Percentiles rank a stretch among this genome's conserved stretches.
phyloP scores from a whole-genome alignment of 2,888 invertebrate genomes.

The Patella pellucida region DNA sequence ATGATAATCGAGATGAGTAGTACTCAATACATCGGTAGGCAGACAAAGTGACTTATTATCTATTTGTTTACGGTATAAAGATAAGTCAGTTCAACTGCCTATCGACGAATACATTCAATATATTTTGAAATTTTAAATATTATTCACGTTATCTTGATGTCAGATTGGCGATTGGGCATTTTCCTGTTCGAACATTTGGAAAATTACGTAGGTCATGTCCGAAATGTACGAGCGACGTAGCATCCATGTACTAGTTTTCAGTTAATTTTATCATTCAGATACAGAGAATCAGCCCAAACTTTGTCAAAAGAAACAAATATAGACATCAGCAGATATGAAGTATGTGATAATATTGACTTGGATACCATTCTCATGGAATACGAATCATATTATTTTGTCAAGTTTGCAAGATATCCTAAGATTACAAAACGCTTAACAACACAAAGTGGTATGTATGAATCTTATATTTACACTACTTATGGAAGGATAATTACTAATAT shows the following conservation, averaged over 20 bases:
- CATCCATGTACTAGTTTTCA: background rate
- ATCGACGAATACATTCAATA: too few relatives aligned
- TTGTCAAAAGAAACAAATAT: constrained; percentile 83
- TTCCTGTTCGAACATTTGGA: background rate
- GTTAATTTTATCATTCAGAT: constrained; percentile 68
- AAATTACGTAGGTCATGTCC: background rate
- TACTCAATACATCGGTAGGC: too few relatives aligned
- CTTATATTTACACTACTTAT: background rate
- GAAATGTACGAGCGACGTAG: too few relatives aligned
- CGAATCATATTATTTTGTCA: constrained; percentile 85
- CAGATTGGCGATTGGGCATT: too few relatives aligned
- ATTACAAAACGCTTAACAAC: constrained; percentile 77
- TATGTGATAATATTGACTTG: constrained; percentile 93
- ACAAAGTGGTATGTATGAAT: constrained; percentile 58
- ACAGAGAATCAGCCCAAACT: constrained; percentile 76
- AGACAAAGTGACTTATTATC: too few relatives aligned
- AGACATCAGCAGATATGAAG: constrained; percentile 74
- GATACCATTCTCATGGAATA: constrained; percentile 90
- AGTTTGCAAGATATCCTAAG: constrained; percentile 89
- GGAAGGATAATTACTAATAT: too few relatives aligned
- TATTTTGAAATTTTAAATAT: too few relatives aligned
- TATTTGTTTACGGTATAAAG: too few relatives aligned
- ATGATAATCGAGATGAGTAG: too few relatives aligned
- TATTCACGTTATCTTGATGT: too few relatives aligned
- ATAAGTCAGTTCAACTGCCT: too few relatives aligned